These are phyloP conservation scores for Smittia sp. DNA, from an alignment of 2,888 invertebrate genomes.

Conservation along the genomic window DNA sequence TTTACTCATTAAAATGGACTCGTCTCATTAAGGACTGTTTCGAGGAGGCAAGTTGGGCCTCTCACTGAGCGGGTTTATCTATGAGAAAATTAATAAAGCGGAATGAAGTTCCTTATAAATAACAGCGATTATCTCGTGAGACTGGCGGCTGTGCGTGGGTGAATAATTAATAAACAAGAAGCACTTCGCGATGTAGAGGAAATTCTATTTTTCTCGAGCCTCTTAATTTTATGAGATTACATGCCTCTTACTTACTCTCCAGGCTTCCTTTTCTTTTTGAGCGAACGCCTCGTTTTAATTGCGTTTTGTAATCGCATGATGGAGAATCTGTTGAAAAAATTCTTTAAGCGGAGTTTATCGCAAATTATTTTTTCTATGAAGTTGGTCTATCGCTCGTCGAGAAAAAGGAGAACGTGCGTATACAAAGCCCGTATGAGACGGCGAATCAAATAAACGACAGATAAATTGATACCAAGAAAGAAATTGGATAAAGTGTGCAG, in stretches of 20 bases:
- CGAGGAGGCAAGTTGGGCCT: background rate
- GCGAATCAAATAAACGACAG: constrained; percentile 27
- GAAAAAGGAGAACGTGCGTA: background rate
- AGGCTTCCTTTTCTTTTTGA: background rate
- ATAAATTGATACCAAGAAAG: constrained; percentile 18
- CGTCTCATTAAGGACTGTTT: background rate
- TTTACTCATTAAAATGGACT: background rate
- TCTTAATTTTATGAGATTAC: background rate
- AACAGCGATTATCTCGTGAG: constrained; percentile 22
- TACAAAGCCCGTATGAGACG: background rate
- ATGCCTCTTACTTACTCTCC: background rate
- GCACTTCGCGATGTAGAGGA: background rate
- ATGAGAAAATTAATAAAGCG: constrained; percentile 14
- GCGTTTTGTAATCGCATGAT: constrained; percentile 12
- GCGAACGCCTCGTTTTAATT: constrained; percentile 27
- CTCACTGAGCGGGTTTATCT: background rate
- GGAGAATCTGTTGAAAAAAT: constrained; percentile 18
- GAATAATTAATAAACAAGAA: constrained; percentile 15
- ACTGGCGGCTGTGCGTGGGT: background rate
- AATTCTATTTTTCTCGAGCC: background rate
- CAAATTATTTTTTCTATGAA: constrained; percentile 36
- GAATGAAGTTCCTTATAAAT: constrained; percentile 31
- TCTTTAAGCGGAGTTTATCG: constrained; percentile 13
- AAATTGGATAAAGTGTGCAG: constrained; percentile 6
- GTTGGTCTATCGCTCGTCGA: background rate